Evolutionary conservation across 2,113 vertebrate genomes (phyloP), one percentile per base, ranked within the genome.

Genomic region (Cyanocitta stelleri): DNA sequence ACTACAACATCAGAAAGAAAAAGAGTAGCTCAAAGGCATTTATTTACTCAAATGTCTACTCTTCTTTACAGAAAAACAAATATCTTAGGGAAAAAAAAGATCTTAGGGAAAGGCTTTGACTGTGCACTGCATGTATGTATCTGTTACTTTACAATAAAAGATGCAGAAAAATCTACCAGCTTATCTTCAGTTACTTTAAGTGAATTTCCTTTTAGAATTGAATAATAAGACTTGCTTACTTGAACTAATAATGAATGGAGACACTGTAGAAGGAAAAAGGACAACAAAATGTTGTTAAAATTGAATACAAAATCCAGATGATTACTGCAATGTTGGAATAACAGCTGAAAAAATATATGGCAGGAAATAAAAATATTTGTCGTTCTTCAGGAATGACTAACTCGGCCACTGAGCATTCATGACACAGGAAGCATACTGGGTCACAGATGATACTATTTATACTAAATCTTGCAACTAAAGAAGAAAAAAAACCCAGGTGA

Each of bases 121-220:
- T 93, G 72, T 87, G 61, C 68, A 32, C 15, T 62, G 16, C 21
- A 13, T 26, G 12, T 59, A 56, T 71, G 35, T 85, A 80, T 69
- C 69, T 77, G 61, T 49, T 97, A 90, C 27, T 72, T 91, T 80
- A 90, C 68, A 93, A 94, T 66, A 89, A 89, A 96, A 91, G 46
- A 72, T 27, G 3, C 27, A 84, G 76, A 82, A 95, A 96, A 95
- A 95, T 39, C 58, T 66, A 89, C 63, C 88, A 90, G 30, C 19
- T 89, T 91, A 72, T 71, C 55, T 93, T 91, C 59, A 66, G 63
- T 74, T 89, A 96, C 76, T 72, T 95, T 66, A 93, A 37, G 69
- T 84, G 84, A 96, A 97, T 90, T 94, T 95, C 69, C 58, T 85
- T 96, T 72, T 91, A 89, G 89, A 94, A 88, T 63, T 88, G 48